phyloP scores from a whole-genome alignment of 2,113 vertebrate genomes.

The Lophura nycthemera region DNA sequence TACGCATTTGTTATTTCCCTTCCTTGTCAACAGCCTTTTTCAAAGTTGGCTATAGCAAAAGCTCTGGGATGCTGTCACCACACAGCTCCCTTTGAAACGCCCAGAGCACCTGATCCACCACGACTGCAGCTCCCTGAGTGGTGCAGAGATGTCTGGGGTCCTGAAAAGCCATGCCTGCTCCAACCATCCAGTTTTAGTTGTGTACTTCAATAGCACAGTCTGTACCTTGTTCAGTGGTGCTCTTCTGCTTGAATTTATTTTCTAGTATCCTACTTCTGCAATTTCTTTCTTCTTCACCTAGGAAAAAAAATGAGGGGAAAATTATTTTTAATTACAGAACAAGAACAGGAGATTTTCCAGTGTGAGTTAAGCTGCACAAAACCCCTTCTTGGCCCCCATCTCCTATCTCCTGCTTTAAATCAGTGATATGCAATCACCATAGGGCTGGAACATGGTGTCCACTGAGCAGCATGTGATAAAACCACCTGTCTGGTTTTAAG shows the following conservation, averaged over 20 bases:
- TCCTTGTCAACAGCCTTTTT: slow-evolving; percentile 56
- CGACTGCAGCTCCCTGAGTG: neutral
- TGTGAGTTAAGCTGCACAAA: neutral
- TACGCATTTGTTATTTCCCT: slow-evolving; percentile 70
- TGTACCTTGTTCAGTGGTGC: neutral
- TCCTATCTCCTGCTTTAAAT: neutral
- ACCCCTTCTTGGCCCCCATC: neutral
- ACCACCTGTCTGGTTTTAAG: slow-evolving; percentile 8
- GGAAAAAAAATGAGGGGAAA: neutral
- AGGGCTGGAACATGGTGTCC: neutral
- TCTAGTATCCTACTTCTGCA: neutral
- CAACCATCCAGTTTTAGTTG: neutral
- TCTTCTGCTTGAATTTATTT: neutral
- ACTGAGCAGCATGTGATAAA: neutral
- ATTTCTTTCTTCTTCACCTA: neutral
- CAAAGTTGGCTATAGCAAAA: neutral
- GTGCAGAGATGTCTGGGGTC: neutral
- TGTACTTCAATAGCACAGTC: neutral
- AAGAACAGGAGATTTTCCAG: neutral
- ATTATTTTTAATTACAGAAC: neutral
- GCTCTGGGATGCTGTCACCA: neutral
- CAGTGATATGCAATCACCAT: neutral
- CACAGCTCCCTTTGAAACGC: neutral
- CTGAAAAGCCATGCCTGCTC: neutral
- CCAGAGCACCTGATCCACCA: neutral